Conservation (phyloP, 2,888 invertebrate genomes). For the Metallyticus violacea region DNA sequence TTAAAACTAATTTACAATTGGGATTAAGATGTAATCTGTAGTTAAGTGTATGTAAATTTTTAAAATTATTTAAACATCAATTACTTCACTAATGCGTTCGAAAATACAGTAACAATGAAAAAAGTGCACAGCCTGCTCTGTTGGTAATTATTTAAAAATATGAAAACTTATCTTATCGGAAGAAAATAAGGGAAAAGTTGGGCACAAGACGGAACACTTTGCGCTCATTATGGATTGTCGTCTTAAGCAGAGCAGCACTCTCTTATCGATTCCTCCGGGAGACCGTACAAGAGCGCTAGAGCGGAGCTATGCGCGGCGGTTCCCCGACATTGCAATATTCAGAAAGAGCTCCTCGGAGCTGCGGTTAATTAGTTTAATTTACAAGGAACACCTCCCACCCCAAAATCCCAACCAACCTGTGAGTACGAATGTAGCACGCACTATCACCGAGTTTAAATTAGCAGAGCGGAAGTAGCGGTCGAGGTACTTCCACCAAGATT, state of each 20-base stretch:
- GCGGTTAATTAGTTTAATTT: slow-evolving; percentile 26
- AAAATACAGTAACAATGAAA: no score
- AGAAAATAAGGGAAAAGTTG: no score
- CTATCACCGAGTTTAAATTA: background rate
- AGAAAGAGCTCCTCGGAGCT: slow-evolving; percentile 37
- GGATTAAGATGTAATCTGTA: no score
- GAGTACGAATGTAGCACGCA: background rate
- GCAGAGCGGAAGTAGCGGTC: background rate
- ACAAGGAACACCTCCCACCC: background rate
- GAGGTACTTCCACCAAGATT: no score
- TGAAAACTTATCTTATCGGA: no score
- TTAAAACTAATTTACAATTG: no score
- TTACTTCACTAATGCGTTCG: no score
- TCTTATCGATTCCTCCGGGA: background rate
- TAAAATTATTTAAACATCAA: no score
- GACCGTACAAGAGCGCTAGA: background rate
- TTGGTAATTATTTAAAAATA: no score
- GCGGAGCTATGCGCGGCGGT: background rate
- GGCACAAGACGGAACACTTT: background rate
- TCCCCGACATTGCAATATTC: slow-evolving; percentile 37
- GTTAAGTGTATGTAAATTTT: no score
- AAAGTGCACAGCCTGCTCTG: no score
- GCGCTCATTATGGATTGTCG: background rate
- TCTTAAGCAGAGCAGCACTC: background rate
- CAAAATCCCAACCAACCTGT: background rate